Percentiles rank a stretch among this genome's conserved stretches.
Evolutionary conservation across 1,140 invertebrate genomes (phyloP).

Genomic region (Medauroidea extradentata): DNA sequence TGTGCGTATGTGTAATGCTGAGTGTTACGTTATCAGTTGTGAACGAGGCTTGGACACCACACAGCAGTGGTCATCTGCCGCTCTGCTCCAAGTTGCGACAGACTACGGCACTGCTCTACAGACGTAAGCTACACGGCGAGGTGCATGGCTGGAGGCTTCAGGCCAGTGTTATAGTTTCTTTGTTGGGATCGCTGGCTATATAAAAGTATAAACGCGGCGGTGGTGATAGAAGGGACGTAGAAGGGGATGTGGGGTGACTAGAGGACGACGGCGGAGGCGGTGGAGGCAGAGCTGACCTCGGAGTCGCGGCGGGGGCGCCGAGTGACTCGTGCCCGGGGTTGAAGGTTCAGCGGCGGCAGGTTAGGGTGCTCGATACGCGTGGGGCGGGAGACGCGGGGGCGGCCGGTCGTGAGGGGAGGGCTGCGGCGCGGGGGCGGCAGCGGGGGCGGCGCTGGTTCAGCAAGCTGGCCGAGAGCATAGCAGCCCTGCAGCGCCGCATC

Average conservation of each 20-base stretch:
- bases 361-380: conserved; percentile 76
- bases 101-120: too few relatives aligned
- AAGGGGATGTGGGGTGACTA: not conserved
- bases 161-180: too few relatives aligned
- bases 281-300: not conserved
- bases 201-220: too few relatives aligned
- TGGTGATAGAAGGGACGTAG: too few relatives aligned
- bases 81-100: too few relatives aligned
- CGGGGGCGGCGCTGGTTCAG: conserved; percentile 45
- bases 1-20: too few relatives aligned
- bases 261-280: conserved; percentile 1
- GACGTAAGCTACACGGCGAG: too few relatives aligned
- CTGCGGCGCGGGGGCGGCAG: conserved; percentile 23
- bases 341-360: conserved; percentile 66
- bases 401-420: conserved; percentile 8
- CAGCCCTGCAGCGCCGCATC: conserved; percentile 67
- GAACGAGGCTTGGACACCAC: too few relatives aligned
- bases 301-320: conserved; percentile 26
- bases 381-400: conserved; percentile 65
- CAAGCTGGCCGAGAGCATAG: conserved; percentile 59
- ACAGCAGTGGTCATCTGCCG: too few relatives aligned
- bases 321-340: conserved; percentile 49
- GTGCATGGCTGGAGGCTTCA: too few relatives aligned
- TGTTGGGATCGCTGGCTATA: too few relatives aligned
- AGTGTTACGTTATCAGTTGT: too few relatives aligned